Base-by-base conservation (phyloP, 2,888 invertebrate genomes). In the Himalopsyche anomala region DNA sequence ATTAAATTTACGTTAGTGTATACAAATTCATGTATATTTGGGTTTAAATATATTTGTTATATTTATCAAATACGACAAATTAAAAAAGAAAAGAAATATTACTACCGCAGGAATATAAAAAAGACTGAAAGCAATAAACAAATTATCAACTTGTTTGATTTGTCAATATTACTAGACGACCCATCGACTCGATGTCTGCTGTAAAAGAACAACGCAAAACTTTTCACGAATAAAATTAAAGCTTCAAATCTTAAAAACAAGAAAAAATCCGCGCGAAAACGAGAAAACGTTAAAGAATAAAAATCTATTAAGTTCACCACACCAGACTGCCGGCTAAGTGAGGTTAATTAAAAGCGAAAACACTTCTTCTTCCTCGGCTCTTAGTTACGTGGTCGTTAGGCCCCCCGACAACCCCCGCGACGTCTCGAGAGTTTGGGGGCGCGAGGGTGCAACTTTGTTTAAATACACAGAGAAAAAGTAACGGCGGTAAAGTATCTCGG, bases 341-440 rank as follows among this genome's bases (percentile, higher is more conserved):
- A 88, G 88, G 88, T 88, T 88, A 88, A 88, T 88, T 88, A 88
- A 88, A 88, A 88, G 88, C 45, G 88, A 88, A 88, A 88, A 88
- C 87, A 87, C 88, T 88, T 88, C 87, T 88, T 87, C 88, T 88
- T 87, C 84, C 85, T 83, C 84, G 82, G 86, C 87, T 87, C 83
- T 85, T 88, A 87, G 87, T 87, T 85, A 88, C 87, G 86, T 56
- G 81, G 86, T 86, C 86, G 86, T 87, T 85, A 86, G 81, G 36
- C n/a, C 38, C 81, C 83, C 55, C 36, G 42, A 6, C 84, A n/a
- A 4, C 81, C 85, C 55, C 9, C 79, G 38, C 40, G 74, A 19
- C 81, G 62, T 38, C 62, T 12, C 54, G 12, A 19, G 81, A 40
- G 69, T 36, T 36, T 51, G 82, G 82, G 83, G 86, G 84, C 45